A percentile compares a stretch with the other conserved stretches of the same genome.
phyloP scores from a whole-genome alignment of 2,888 invertebrate genomes.

The Mythimna impura region DNA sequence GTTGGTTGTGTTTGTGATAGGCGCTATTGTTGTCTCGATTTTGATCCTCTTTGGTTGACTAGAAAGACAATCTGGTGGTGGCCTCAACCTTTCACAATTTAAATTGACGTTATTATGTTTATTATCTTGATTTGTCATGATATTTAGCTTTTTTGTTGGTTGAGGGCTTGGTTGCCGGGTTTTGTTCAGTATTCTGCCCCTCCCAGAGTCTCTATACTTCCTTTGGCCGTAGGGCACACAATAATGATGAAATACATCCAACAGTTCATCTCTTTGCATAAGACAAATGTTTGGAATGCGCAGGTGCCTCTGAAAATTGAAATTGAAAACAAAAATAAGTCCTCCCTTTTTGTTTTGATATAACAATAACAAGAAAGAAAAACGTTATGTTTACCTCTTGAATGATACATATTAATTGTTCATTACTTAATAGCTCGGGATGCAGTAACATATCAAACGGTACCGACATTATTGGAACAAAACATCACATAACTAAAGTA shows the following conservation, averaged over 20 bases:
- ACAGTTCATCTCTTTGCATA: conserved; percentile 80
- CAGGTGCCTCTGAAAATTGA: conserved; percentile 81
- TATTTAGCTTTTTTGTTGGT: conserved; percentile 64
- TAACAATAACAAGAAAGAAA: conserved; percentile 29
- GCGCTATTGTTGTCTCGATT: conserved; percentile 70
- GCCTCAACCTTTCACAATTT: conserved; percentile 76
- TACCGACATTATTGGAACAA: conserved; percentile 75
- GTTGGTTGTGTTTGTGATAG: conserved; percentile 33
- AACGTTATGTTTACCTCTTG: conserved; percentile 76
- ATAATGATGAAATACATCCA: conserved; percentile 84
- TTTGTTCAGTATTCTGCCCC: conserved; percentile 83
- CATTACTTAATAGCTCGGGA: conserved; percentile 85
- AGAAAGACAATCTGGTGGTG: conserved; percentile 80
- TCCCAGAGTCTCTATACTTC: conserved; percentile 82
- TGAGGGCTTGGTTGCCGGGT: conserved; percentile 78
- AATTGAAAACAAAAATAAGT: conserved; percentile 9
- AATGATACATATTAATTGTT: conserved; percentile 82
- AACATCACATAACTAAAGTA: conserved; percentile 55
- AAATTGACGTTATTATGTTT: conserved; percentile 60
- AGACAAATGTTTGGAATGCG: conserved; percentile 75
- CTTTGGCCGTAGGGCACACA: conserved; percentile 87
- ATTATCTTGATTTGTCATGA: conserved; percentile 59
- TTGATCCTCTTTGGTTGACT: conserved; percentile 85
- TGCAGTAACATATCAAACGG: conserved; percentile 85
- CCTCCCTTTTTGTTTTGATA: conserved; percentile 34